Evolutionary conservation across 2,888 invertebrate species (phyloP).

Genomic region (Cyclophora albipunctata): DNA sequence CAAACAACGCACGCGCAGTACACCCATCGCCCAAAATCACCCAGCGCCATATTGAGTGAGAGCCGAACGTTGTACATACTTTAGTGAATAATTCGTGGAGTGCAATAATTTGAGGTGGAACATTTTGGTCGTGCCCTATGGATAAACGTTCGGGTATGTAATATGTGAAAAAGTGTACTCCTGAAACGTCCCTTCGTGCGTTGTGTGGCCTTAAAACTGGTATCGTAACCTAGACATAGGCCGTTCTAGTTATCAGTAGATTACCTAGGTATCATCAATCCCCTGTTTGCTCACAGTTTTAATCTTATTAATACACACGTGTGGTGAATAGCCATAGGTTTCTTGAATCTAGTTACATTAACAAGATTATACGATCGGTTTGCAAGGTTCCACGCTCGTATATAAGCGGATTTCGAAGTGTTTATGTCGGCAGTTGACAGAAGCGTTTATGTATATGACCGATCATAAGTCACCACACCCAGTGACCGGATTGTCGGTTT

Average conservation of each 20-base stretch:
- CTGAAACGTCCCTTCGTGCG: slow-evolving; percentile 36
- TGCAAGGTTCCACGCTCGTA: slow-evolving; percentile 75
- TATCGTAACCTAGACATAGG: slow-evolving; percentile 78
- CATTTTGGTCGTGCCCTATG: slow-evolving; percentile 73
- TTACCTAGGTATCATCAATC: slow-evolving; percentile 75
- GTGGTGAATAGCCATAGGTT: slow-evolving; percentile 79
- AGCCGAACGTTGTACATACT: slow-evolving; percentile 81
- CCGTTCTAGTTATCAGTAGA: slow-evolving; percentile 78
- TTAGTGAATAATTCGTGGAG: slow-evolving; percentile 73
- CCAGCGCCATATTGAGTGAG: slow-evolving; percentile 86
- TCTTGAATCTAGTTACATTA: slow-evolving; percentile 87
- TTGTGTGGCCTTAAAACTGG: slow-evolving; percentile 48
- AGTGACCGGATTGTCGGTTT: slow-evolving; percentile 77
- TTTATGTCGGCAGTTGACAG: slow-evolving; percentile 79
- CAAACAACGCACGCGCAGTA: slow-evolving; percentile 74
- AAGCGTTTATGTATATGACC: slow-evolving; percentile 78
- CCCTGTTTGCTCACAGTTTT: slow-evolving; percentile 77
- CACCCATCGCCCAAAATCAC: slow-evolving; percentile 75
- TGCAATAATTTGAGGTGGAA: slow-evolving; percentile 74
- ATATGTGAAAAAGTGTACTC: slow-evolving; percentile 51
- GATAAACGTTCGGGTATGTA: slow-evolving; percentile 76
- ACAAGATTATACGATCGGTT: slow-evolving; percentile 81
- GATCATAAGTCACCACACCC: slow-evolving; percentile 79
- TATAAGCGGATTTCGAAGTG: slow-evolving; percentile 77
- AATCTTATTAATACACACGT: slow-evolving; percentile 82